Evolutionary conservation across 2,888 invertebrate species (phyloP).

Genomic region (Erannis defoliaria): DNA sequence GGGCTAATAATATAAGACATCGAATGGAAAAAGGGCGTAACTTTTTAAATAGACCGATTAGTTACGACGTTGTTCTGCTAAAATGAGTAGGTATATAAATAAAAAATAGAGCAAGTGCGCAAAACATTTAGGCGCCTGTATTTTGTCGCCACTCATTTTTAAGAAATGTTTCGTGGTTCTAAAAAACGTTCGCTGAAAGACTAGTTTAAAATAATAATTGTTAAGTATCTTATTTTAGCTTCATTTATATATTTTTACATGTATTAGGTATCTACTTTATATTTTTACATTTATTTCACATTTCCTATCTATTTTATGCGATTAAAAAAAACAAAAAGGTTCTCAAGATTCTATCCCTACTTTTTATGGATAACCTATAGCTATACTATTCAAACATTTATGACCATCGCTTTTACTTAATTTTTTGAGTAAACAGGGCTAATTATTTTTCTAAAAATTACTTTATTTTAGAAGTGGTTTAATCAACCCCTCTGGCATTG

Average conservation of each 20-base stretch:
- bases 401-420: no score
- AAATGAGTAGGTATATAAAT: background rate
- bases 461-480: no score
- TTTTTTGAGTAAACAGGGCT: no score
- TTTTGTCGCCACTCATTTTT: conserved; percentile 29
- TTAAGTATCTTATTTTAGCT: background rate
- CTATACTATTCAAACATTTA: no score
- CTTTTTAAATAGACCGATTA: background rate
- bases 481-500: no score
- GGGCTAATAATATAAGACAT: conserved; percentile 20
- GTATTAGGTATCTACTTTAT: no score
- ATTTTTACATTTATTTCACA: no score
- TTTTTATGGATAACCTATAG: no score
- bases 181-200: conserved; percentile 5
- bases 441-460: no score
- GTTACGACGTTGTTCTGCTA: conserved; percentile 7
- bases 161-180: conserved; percentile 4
- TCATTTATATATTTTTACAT: background rate
- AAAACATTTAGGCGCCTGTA: conserved; percentile 29
- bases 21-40: conserved; percentile 19
- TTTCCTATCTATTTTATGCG: no score
- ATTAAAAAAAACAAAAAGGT: no score
- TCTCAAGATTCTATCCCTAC: no score
- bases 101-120: conserved; percentile 17
- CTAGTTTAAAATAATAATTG: background rate